Conservation (phyloP, 2,888 invertebrate genomes). For the Pyrochroa serraticornis region DNA sequence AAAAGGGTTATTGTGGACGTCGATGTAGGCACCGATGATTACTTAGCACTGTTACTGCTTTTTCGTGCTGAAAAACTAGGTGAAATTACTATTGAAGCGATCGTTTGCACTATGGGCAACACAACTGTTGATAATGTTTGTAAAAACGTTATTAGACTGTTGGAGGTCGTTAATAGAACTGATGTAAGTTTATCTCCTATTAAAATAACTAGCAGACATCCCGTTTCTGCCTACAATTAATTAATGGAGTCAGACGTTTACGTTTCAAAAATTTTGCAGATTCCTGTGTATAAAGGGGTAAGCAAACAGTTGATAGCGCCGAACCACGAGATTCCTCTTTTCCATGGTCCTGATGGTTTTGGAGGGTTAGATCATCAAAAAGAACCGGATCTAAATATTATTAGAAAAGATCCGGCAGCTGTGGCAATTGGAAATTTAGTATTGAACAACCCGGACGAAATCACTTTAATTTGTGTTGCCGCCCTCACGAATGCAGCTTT, state of each 20-base stretch:
- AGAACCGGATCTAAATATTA: slow-evolving; percentile 45
- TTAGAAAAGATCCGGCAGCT: slow-evolving; percentile 58
- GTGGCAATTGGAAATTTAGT: slow-evolving; percentile 66
- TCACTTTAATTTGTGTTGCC: slow-evolving; percentile 71
- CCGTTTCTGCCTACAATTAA: too few species aligned
- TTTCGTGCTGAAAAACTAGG: slow-evolving; percentile 61
- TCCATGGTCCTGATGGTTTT: slow-evolving; percentile 74
- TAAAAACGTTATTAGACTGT: slow-evolving; percentile 71
- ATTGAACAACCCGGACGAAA: slow-evolving; percentile 61
- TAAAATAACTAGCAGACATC: neutral
- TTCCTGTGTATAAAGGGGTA: slow-evolving; percentile 74
- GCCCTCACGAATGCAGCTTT: slow-evolving; percentile 82
- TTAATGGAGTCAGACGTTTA: neutral
- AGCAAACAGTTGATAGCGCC: slow-evolving; percentile 59
- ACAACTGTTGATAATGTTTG: slow-evolving; percentile 71
- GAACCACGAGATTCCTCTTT: slow-evolving; percentile 54
- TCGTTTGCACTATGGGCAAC: slow-evolving; percentile 80
- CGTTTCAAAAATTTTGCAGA: slow-evolving; percentile 55
- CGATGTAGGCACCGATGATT: slow-evolving; percentile 71
- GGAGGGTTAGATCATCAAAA: slow-evolving; percentile 65
- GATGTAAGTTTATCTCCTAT: slow-evolving; percentile 62
- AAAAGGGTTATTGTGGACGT: slow-evolving; percentile 62
- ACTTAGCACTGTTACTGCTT: slow-evolving; percentile 65
- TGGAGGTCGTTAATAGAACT: slow-evolving; percentile 64
- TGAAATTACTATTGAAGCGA: slow-evolving; percentile 65